Evolutionary conservation across 2,113 vertebrate genomes (phyloP), one percentile per base, ranked within the genome.

Genomic region (Argyrosomus japonicus): DNA sequence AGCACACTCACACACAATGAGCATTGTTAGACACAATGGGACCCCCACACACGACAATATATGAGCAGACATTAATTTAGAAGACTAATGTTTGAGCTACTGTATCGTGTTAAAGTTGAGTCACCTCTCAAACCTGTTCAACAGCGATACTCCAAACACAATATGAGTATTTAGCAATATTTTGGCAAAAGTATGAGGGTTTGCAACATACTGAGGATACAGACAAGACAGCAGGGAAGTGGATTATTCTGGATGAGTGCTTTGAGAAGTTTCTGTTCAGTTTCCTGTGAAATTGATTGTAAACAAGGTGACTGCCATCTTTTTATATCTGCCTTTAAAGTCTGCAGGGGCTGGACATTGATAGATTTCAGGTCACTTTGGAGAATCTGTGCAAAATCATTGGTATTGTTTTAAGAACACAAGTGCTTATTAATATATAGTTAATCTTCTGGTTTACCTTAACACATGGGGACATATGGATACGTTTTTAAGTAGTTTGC

Each of bases 21-120:
- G 78, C 83, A 77, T 79, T 80, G 60, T 81, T 10, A 47, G 68
- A 79, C 72, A 86, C 88, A 92, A 84, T 85, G 63, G 68, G 60
- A 75, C 70, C 43, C 54, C 23, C 18, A 2, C 73, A 68, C 64
- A 72, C 62, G 17, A 32, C 47, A 71, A 68, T 27, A 45, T 70
- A 65, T 13, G 25, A 21, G 40, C 58, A 29, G 61, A 73, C 75
- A 71, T 83, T 77, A 13, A 83, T 86, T 88, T 74, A 81, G 75
- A 88, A 77, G 79, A 36, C 68, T 81, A 81, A 79, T 74, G 63
- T 84, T 87, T 88, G 64, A 87, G 74, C 54, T 57, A 5, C 58
- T 64, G 54, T 48, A 14, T 77, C 75, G 51, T 45, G n/a, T 43
- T 58, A 18, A 64, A 83, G 56, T 23, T 70, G 27, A 62, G 43